A percentile compares a stretch with the other conserved stretches of the same genome.
These are phyloP conservation scores for Sycophila texana DNA, from an alignment of 2,888 invertebrate genomes.

Conservation along the genomic window DNA sequence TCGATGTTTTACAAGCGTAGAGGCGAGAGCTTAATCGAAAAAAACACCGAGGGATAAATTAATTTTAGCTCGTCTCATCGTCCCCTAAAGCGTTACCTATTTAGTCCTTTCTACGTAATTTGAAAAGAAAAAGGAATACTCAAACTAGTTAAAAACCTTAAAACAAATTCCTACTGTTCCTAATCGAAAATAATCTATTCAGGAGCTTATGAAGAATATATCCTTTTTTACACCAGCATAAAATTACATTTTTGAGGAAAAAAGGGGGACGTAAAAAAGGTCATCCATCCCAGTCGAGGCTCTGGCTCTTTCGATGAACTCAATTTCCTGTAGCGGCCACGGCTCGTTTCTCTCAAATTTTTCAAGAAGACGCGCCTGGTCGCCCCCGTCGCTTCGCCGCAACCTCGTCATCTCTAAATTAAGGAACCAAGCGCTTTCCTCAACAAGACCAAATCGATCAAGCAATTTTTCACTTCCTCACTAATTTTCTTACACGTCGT, in stretches of 20 bases:
- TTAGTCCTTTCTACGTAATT: not conserved
- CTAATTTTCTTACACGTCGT: too few relatives aligned
- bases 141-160: too few relatives aligned
- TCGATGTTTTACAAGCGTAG: not conserved
- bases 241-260: too few relatives aligned
- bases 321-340: slow-evolving; percentile 68
- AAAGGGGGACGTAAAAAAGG: not conserved
- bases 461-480: too few relatives aligned
- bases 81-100: too few relatives aligned
- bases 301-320: slow-evolving; percentile 61
- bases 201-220: not conserved
- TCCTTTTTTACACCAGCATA: too few relatives aligned
- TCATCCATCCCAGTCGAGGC: too few relatives aligned
- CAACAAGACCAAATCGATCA: too few relatives aligned
- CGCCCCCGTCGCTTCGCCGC: too few relatives aligned
- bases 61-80: slow-evolving; percentile 6
- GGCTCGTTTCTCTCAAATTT: slow-evolving; percentile 68
- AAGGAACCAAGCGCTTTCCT: slow-evolving; percentile 3
- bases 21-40: not conserved
- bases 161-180: not conserved
- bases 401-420: slow-evolving; percentile 8
- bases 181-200: slow-evolving; percentile 7
- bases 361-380: slow-evolving; percentile 57
- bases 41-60: not conserved
- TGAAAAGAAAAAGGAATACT: too few relatives aligned